These are phyloP conservation scores for Tyto alba DNA, from an alignment of 2,113 vertebrate species.

Conservation along the genomic window DNA sequence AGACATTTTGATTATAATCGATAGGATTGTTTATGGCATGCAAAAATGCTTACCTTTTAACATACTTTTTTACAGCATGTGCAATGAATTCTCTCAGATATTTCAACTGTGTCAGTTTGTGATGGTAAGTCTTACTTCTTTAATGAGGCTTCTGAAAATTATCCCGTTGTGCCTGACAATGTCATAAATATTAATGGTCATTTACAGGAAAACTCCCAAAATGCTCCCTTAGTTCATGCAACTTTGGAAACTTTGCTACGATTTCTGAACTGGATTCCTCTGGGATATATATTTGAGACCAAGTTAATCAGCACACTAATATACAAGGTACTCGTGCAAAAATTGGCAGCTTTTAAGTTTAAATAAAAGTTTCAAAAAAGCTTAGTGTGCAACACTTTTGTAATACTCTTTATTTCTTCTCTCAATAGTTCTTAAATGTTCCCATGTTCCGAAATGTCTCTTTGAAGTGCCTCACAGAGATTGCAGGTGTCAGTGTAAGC, in stretches of 20 bases:
- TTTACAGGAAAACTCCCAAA: conserved; percentile 95
- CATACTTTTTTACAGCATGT: conserved; percentile 83
- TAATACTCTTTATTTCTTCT: background rate
- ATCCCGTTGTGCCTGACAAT: background rate
- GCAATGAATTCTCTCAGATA: conserved; percentile 99
- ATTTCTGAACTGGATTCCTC: conserved; percentile 99
- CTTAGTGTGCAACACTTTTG: background rate
- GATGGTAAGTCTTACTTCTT: conserved; percentile 80
- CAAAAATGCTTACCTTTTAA: background rate
- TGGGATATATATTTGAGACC: conserved; percentile 99
- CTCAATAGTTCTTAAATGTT: conserved; percentile 92
- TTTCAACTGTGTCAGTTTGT: conserved; percentile 99
- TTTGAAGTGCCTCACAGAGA: conserved; percentile 98
- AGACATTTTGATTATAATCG: background rate
- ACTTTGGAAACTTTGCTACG: conserved; percentile 95
- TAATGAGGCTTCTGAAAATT: background rate
- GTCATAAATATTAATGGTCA: background rate
- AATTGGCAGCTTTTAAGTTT: background rate
- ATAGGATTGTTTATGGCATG: background rate
- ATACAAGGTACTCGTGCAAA: conserved; percentile 84
- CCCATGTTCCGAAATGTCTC: conserved; percentile 99
- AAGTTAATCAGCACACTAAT: conserved; percentile 98
- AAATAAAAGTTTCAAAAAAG: background rate
- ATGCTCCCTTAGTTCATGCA: conserved; percentile 95
- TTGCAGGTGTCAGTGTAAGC: conserved; percentile 96